Conservation (phyloP, 1,140 invertebrate species). For the Homarus americanus region DNA sequence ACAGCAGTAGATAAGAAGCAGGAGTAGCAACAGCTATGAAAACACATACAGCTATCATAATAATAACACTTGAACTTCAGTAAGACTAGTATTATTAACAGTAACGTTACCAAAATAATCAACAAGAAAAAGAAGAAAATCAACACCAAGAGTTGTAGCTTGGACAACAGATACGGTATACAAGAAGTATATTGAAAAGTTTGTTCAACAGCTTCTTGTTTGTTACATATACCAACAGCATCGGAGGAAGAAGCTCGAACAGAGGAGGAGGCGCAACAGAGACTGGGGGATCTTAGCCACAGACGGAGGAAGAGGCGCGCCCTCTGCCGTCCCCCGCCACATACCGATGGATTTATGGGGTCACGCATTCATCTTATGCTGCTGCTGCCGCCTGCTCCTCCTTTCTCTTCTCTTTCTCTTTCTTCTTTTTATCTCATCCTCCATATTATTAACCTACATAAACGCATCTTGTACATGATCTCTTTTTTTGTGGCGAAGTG, state of each 20-base stretch:
- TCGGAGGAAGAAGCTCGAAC: not conserved
- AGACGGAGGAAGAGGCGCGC: slow-evolving; percentile 18
- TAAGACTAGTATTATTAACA: too few species aligned
- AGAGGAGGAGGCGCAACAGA: not conserved
- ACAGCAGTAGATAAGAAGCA: too few species aligned
- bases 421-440: not conserved
- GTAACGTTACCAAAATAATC: too few species aligned
- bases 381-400: not conserved
- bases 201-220: too few species aligned
- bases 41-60: too few species aligned
- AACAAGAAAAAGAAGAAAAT: too few species aligned
- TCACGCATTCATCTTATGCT: slow-evolving; percentile 23
- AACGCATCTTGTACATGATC: not conserved
- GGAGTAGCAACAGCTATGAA: too few species aligned
- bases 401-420: not conserved
- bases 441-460: not conserved
- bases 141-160: too few species aligned
- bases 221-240: too few species aligned
- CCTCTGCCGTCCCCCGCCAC: slow-evolving; percentile 6
- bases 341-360: slow-evolving; percentile 41
- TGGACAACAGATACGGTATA: too few species aligned
- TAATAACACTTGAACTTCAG: too few species aligned
- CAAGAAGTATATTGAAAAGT: too few species aligned
- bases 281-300: not conserved
- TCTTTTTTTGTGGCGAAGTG: not conserved